phyloP scores from a whole-genome alignment of 2,888 invertebrate genomes.

The Trichogramma dendrolimi region DNA sequence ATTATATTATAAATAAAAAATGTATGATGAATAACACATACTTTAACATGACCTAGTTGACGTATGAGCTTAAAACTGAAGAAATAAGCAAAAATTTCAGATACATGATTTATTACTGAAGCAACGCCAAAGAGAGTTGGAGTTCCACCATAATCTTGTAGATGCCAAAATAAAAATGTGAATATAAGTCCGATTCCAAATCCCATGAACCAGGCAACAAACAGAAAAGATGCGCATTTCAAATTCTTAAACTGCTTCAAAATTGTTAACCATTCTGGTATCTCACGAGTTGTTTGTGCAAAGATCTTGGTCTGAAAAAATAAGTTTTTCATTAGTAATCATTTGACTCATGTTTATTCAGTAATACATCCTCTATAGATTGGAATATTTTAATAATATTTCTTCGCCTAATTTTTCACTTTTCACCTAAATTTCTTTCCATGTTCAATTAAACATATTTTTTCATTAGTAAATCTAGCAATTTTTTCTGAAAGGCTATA shows the following conservation, averaged over 20 bases:
- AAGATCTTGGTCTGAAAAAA: slow-evolving; percentile 74
- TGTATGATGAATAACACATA: slow-evolving; percentile 41
- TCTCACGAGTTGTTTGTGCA: slow-evolving; percentile 83
- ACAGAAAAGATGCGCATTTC: slow-evolving; percentile 87
- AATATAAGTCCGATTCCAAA: slow-evolving; percentile 98
- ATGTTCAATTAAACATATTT: no score
- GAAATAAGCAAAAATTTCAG: slow-evolving; percentile 97
- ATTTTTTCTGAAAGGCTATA: no score
- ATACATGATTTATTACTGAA: slow-evolving; percentile 97
- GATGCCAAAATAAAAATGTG: slow-evolving; percentile 98
- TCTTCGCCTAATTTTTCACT: no score
- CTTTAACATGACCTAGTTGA: slow-evolving; percentile 92
- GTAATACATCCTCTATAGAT: neutral
- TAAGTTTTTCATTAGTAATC: slow-evolving; percentile 1
- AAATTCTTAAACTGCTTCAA: slow-evolving; percentile 83
- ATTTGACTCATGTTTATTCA: neutral
- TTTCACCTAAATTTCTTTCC: no score
- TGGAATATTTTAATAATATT: neutral
- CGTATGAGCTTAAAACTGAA: slow-evolving; percentile 93
- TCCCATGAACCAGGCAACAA: slow-evolving; percentile 99
- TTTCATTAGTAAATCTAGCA: no score
- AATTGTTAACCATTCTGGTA: slow-evolving; percentile 92
- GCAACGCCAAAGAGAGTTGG: slow-evolving; percentile 97
- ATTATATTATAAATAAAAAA: neutral
- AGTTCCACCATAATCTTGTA: slow-evolving; percentile 92